These are phyloP conservation scores for Altica lythri DNA, from an alignment of 2,888 invertebrate genomes.

Conservation along the genomic window DNA sequence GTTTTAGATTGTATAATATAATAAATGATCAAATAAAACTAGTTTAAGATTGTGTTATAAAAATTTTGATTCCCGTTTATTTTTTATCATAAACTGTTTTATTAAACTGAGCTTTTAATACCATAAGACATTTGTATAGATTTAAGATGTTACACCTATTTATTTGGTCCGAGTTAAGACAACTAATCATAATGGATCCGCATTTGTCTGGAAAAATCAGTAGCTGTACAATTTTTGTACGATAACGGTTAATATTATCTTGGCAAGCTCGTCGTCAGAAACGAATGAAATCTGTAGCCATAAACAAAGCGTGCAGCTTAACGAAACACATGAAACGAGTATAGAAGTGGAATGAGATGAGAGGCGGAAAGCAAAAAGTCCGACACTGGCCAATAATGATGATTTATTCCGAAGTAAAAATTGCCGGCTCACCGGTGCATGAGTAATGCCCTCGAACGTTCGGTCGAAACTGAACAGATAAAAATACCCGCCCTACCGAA, in stretches of 20 bases:
- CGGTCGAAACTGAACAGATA: conserved; percentile 55
- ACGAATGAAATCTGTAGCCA: conserved; percentile 52
- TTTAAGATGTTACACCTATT: too few relatives aligned
- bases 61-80: too few relatives aligned
- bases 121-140: too few relatives aligned
- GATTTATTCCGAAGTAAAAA: conserved; percentile 64
- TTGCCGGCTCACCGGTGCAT: conserved; percentile 62
- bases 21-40: too few relatives aligned
- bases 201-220: conserved; percentile 38
- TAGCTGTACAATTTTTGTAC: conserved; percentile 29
- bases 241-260: conserved; percentile 45
- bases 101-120: too few relatives aligned
- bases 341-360: conserved; percentile 32
- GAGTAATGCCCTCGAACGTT: conserved; percentile 61
- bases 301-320: conserved; percentile 50
- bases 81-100: too few relatives aligned
- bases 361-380: conserved; percentile 37
- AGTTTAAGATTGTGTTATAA: too few relatives aligned
- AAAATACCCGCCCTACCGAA: conserved; percentile 49
- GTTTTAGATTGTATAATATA: too few relatives aligned
- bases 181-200: too few relatives aligned
- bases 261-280: conserved; percentile 43
- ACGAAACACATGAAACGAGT: conserved; percentile 36
- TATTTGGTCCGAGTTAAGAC: too few relatives aligned
- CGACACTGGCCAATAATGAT: conserved; percentile 63